These are phyloP conservation scores for Sthenelais limicola DNA, from an alignment of 2,888 invertebrate genomes.

Conservation along the genomic window DNA sequence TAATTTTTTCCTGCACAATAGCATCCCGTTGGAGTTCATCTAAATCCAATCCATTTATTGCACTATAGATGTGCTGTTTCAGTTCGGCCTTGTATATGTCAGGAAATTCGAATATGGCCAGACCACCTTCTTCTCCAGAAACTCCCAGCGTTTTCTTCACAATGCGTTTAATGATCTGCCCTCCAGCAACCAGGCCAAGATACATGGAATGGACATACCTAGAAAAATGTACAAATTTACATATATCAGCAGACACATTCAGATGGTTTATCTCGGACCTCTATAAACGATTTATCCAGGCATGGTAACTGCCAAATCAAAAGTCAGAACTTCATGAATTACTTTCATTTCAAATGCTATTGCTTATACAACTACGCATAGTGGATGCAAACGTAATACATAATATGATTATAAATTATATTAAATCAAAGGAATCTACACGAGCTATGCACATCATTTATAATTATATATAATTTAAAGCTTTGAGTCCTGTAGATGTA, in stretches of 20 bases:
- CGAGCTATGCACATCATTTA: too few relatives aligned
- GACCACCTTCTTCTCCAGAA: conserved; percentile 46
- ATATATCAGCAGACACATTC: neutral
- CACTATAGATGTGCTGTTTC: conserved; percentile 38
- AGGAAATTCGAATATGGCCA: conserved; percentile 50
- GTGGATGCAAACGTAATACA: too few relatives aligned
- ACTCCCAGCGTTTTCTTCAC: conserved; percentile 51
- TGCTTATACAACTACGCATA: too few relatives aligned
- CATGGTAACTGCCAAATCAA: too few relatives aligned
- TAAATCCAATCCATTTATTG: conserved; percentile 48
- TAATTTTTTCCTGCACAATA: conserved; percentile 50
- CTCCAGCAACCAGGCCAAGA: conserved; percentile 57
- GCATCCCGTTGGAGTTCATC: conserved; percentile 43
- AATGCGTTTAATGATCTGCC: conserved; percentile 52
- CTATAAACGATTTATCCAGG: too few relatives aligned
- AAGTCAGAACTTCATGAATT: too few relatives aligned
- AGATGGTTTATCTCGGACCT: too few relatives aligned
- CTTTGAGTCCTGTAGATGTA: too few relatives aligned
- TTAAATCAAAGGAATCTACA: too few relatives aligned
- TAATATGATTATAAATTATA: too few relatives aligned
- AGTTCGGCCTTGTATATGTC: conserved; percentile 35
- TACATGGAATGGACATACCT: conserved; percentile 57
- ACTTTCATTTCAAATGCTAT: too few relatives aligned
- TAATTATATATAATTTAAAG: too few relatives aligned
- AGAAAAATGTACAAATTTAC: conserved; percentile 28